Conservation (phyloP, 2,113 vertebrate species). For the Noctilio leporinus region DNA sequence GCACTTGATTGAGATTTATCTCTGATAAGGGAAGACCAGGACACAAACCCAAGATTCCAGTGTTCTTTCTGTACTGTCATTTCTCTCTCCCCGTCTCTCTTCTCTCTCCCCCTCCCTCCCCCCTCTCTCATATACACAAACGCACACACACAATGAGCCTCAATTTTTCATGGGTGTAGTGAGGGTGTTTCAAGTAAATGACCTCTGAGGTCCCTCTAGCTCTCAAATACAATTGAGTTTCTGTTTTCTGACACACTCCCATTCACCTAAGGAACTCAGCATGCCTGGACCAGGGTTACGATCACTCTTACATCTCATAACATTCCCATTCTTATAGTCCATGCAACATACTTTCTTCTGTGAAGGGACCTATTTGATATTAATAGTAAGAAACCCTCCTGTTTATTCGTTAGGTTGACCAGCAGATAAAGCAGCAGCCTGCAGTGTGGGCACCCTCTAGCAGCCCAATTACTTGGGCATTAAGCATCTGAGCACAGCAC, state of each 20-base stretch:
- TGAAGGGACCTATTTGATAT: not conserved
- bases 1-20: not conserved
- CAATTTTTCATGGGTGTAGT: not conserved
- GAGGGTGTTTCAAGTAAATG: not conserved
- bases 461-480: not conserved
- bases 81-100: not conserved
- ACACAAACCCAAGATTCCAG: not conserved
- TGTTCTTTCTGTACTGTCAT: not conserved
- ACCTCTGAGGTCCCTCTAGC: not conserved
- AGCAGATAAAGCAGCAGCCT: not conserved
- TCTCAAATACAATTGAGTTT: not conserved
- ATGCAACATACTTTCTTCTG: not conserved
- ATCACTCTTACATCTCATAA: not conserved
- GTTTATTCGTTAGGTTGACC: not conserved
- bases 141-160: not conserved
- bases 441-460: too few species aligned
- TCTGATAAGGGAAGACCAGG: not conserved
- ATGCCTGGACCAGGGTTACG: not conserved
- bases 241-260: not conserved
- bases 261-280: not conserved
- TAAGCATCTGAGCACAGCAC: not conserved
- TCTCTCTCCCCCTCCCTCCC: fast-evolving
- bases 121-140: not conserved
- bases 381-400: not conserved
- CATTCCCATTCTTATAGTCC: not conserved